Evolutionary conservation across 64 coral and sea anemone genomes (phyloP), one percentile per base, ranked within the genome.

Genomic region (Montipora foliosa): DNA sequence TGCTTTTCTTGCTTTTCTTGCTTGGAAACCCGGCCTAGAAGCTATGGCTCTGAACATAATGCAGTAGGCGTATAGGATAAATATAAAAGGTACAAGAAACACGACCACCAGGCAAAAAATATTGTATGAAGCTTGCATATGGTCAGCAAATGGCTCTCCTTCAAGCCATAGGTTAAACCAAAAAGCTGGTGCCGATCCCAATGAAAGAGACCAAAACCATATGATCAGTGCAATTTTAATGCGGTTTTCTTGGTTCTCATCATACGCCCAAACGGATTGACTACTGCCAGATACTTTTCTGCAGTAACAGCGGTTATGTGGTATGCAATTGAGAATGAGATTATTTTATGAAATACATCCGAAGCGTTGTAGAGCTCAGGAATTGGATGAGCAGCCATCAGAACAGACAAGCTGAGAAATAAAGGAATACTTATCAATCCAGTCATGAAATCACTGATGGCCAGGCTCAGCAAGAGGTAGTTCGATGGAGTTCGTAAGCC

Each of bases 371-470:
- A 14, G 19, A 86, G 8, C 46, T 2, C 37, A 5, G 2, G 16
- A 2, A 3, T 5, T 1, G 17, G 67, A 14, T 22, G 14, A 20
- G 60, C 14, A 14, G 14, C 9, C 60, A 64, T 64, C 10, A 64
- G 14, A 64, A 71, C 49, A 49, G 44, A 17, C 24, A 11, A 14
- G 16, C 6, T 15, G 11, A 67, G 20, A 10, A 86, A 70, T 24
- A 86, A 13, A 19, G 82, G 82, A 50, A 86, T 86, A 72, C 71
- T 86, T 86, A 86, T 71, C 82, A 86, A 49, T 4, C 82, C 82
- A n/a, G 82, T 86, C 64, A 86, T 71, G 13, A 71, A n/a, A 29
- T 86, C 82, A 45, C 82, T 72, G 8, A 71, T 50, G 2, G 82
- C 62, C 2, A 86, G 45, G 82, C 82, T 86, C 0, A 86, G 44